Percentiles rank a stretch among this genome's conserved stretches.
Conservation (phyloP, 2,113 vertebrate species). For the Perognathus longimembris region DNA sequence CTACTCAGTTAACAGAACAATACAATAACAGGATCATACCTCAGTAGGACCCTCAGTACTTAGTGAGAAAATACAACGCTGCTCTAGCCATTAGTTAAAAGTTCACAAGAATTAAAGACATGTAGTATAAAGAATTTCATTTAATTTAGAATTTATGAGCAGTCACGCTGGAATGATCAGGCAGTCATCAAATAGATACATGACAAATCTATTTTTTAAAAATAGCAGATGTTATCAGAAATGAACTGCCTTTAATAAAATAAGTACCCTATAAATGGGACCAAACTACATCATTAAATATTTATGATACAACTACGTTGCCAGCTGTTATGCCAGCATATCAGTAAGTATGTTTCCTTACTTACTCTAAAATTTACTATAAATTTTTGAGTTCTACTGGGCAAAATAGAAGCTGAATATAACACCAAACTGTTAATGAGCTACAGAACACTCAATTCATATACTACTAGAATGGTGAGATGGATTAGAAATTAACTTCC, state of each 20-base stretch:
- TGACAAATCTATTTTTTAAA: background rate
- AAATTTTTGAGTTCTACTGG: conserved; percentile 17
- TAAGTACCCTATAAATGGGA: background rate
- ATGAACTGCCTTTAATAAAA: background rate
- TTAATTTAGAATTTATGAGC: conserved; percentile 24
- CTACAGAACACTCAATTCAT: background rate
- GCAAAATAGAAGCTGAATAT: background rate
- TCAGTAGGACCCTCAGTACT: background rate
- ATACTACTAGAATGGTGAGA: background rate
- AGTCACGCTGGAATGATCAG: background rate
- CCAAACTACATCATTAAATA: background rate
- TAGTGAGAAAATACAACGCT: background rate
- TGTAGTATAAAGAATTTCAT: background rate
- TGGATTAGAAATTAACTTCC: conserved; percentile 34
- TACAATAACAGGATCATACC: background rate
- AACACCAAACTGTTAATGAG: conserved; percentile 47
- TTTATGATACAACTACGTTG: background rate
- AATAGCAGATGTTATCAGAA: background rate
- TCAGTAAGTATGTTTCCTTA: conserved; percentile 13
- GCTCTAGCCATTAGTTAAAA: background rate
- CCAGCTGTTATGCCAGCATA: background rate
- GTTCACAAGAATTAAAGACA: background rate
- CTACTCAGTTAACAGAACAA: background rate
- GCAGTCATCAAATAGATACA: background rate
- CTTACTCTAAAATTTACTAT: conserved; percentile 26